Evolutionary conservation across 1,140 invertebrate species (phyloP), one percentile per base, ranked within the genome.

Genomic region (Drosophila mayri): DNA sequence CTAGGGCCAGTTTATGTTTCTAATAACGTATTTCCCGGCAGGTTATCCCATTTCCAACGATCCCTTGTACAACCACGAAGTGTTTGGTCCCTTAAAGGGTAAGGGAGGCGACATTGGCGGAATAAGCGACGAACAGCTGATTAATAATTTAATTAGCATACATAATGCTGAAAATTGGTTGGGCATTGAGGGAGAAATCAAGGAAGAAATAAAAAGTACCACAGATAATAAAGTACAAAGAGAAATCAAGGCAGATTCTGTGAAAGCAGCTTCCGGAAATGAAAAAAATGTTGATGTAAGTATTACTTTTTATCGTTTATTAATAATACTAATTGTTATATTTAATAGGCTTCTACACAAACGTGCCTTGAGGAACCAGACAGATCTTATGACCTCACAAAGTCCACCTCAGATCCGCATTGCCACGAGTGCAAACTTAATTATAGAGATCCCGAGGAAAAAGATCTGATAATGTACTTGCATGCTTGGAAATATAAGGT

Each of bases 131-230:
- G 97, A 99, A 81, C 95, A 99, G 86, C 93, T 98, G n/a, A 97
- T 98, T 2, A 93, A 95, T 50, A 97, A 98, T 91, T 93, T 99
- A 37, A 98, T 98, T 71, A 96, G 96, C 57, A 97, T 98, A 81
- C 97, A 98, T 93, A 98, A 98, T 87, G 97, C 97, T 3, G 97
- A 98, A 92, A 98, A 98, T 92, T 98, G 97, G 97, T 93, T 98
- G 4, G 97, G 97, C 4, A 97, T 98, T 93, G 97, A 98, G 87
- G 97, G 96, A 0, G 97, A 98, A 40, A 49, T 50, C 4, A 58
- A 60, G 6, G 18, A 10, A 3, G 44, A 41, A 7, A 0, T 43
- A 92, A 97, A 97, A 79, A 93, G 94, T 30, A 91, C 30, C 35
- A 16, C 16, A 32, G 12, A 22, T 11, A 50, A 58, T 40, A 14